Conservation (phyloP, 35 echinoderm and acorn worm species). For the Apostichopus californicus region DNA sequence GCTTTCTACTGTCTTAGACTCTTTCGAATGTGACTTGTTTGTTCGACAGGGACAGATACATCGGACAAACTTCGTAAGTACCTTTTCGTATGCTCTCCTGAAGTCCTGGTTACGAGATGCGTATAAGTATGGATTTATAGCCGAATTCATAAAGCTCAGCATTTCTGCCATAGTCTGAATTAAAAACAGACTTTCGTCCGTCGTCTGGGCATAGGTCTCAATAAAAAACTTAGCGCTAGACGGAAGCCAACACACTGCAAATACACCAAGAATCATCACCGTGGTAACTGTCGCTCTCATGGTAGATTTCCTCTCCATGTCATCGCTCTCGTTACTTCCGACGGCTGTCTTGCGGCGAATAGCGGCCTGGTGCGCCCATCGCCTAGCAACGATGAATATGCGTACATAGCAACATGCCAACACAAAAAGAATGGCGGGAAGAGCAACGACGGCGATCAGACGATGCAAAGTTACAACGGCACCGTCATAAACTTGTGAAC, state of each 20-base stretch:
- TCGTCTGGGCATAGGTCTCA: constrained; percentile 24
- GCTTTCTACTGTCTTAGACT: neutral
- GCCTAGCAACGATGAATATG: constrained; percentile 39
- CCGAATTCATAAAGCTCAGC: constrained; percentile 44
- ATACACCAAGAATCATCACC: constrained; percentile 48
- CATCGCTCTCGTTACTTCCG: neutral
- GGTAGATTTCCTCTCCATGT: constrained; percentile 13
- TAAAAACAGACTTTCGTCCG: constrained; percentile 33
- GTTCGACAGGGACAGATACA: constrained; percentile 6
- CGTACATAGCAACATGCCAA: constrained; percentile 43
- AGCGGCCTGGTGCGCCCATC: constrained; percentile 28
- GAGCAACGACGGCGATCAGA: constrained; percentile 13
- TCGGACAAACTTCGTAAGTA: neutral
- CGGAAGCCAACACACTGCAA: constrained; percentile 43
- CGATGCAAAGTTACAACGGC: constrained; percentile 31
- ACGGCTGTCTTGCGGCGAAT: constrained; percentile 1
- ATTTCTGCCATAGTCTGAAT: constrained; percentile 49
- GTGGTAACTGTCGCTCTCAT: constrained; percentile 40
- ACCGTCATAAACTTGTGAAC: constrained; percentile 5
- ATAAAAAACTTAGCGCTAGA: constrained; percentile 49
- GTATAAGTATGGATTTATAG: constrained; percentile 48
- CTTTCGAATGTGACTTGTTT: neutral
- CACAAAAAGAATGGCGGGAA: constrained; percentile 29
- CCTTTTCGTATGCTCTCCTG: constrained; percentile 30
- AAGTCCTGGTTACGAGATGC: constrained; percentile 46